Evolutionary conservation across 2,888 invertebrate species (phyloP).

Genomic region (Cephus sareptanus): DNA sequence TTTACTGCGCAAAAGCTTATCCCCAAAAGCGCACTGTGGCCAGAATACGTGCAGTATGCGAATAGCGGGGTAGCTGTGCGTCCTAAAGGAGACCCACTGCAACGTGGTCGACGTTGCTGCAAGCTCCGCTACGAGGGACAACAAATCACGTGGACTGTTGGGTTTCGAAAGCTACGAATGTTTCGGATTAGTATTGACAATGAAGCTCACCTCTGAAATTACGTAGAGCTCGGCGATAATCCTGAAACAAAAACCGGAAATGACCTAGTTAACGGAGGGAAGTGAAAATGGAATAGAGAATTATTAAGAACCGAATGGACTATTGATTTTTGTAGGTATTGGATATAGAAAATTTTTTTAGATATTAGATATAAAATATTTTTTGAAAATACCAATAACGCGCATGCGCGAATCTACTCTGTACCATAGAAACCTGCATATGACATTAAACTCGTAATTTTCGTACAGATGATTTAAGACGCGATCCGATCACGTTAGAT

Average conservation of each 20-base stretch:
- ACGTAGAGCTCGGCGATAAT: conserved; percentile 48
- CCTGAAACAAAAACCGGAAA: conserved; percentile 40
- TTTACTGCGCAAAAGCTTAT: not conserved
- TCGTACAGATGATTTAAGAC: no score
- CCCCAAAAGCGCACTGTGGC: not conserved
- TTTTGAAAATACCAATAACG: no score
- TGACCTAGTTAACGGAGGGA: not conserved
- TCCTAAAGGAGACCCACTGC: not conserved
- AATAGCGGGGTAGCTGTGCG: not conserved
- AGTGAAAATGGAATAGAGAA: not conserved
- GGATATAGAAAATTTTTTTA: no score
- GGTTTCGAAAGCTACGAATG: not conserved
- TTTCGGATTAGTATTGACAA: conserved; percentile 16
- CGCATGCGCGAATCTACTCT: no score
- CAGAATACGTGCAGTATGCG: not conserved
- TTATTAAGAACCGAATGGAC: not conserved
- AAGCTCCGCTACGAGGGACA: not conserved
- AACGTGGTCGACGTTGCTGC: not conserved
- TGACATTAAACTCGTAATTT: no score
- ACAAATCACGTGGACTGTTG: not conserved
- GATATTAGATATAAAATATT: no score
- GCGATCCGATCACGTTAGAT: no score
- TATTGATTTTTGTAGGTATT: no score
- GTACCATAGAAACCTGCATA: no score
- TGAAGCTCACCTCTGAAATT: conserved; percentile 49